Evolutionary conservation across 2,797 vertebrate genomes (phyloP), one percentile per base, ranked within the genome.

Genomic region (Eulemur mongoz): DNA sequence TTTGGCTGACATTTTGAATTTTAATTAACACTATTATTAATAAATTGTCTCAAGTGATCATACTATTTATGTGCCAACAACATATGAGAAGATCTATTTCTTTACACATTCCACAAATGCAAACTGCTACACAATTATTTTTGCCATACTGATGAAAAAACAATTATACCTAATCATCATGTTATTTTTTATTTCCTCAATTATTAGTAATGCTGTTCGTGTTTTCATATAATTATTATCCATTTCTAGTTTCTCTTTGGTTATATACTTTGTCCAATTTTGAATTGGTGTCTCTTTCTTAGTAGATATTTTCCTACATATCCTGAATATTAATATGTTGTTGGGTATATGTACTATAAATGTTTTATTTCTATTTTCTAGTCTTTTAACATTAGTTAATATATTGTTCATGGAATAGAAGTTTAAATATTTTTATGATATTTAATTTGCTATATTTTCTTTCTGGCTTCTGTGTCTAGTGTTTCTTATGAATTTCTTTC

Each of bases 111-210:
- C 7, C 9, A 85, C 61, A 83, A 52, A 20, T 40, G 22, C 4
- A 73, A 86, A 94, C n/a, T 69, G 4, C 89, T 70, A 65, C 14
- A 43, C 2, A 63, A n/a, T 9, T 27, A 54, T 45, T 75, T 69
- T 86, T 76, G 32, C 57, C 17, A 45, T 92, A 92, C 30, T 79
- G 27, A n/a, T 86, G 45, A 79, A 84, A 75, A 81, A 35, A n/a
- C 54, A 54, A 59, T 38, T 43, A 50, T 32, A 1, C 5, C 23
- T 83, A 69, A 73, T 35, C n/a, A 35, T 72, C 50, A 91, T 76
- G 35, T 83, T 69, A 80, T 38, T 93, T 93, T 88, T 81, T 67
- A 59, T 93, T 72, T 75, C 8, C 35, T 80, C n/a, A 95, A 57
- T 75, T 63, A 61, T 72, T 91, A 82, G 54, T 54, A 89, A 14